These are phyloP conservation scores for Sialis lutaria DNA, from an alignment of 2,888 invertebrate genomes.

Conservation along the genomic window DNA sequence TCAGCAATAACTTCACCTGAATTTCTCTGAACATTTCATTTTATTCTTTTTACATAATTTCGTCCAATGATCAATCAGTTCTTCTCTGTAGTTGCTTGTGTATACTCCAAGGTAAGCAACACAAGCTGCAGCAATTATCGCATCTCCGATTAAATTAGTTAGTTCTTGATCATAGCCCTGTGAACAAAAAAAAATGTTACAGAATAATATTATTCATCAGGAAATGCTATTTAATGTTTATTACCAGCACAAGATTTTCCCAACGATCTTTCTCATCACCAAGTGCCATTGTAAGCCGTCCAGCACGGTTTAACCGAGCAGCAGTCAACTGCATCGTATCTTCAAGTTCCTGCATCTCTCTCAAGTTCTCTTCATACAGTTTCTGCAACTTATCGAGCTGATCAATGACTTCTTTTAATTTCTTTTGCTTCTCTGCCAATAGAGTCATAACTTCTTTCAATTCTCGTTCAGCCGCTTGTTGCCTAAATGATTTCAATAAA, in stretches of 20 bases:
- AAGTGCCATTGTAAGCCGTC: conserved; percentile 68
- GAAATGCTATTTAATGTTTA: not conserved
- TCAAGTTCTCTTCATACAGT: conserved; percentile 51
- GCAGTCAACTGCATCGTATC: conserved; percentile 61
- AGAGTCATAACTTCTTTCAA: conserved; percentile 58
- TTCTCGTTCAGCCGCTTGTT: conserved; percentile 61
- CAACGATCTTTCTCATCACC: conserved; percentile 75
- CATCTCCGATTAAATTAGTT: conserved; percentile 66
- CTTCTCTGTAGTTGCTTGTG: conserved; percentile 50
- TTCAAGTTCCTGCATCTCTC: conserved; percentile 56
- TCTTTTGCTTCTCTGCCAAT: conserved; percentile 61
- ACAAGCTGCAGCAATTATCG: conserved; percentile 69
- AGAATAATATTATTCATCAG: not conserved
- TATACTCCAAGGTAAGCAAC: conserved; percentile 89
- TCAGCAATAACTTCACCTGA: conserved; percentile 30
- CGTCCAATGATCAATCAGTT: conserved; percentile 53
- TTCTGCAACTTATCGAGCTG: conserved; percentile 36
- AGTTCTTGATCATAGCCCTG: conserved; percentile 48
- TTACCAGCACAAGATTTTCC: conserved; percentile 53
- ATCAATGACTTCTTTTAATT: conserved; percentile 65
- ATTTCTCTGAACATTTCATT: conserved; percentile 54
- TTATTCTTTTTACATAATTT: conserved; percentile 38
- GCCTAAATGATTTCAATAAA: conserved; percentile 24
- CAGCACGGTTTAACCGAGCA: conserved; percentile 62
- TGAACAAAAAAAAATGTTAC: conserved; percentile 6